These are phyloP conservation scores for Dipodomys spectabilis DNA, from an alignment of 2,113 vertebrate genomes.

Conservation along the genomic window DNA sequence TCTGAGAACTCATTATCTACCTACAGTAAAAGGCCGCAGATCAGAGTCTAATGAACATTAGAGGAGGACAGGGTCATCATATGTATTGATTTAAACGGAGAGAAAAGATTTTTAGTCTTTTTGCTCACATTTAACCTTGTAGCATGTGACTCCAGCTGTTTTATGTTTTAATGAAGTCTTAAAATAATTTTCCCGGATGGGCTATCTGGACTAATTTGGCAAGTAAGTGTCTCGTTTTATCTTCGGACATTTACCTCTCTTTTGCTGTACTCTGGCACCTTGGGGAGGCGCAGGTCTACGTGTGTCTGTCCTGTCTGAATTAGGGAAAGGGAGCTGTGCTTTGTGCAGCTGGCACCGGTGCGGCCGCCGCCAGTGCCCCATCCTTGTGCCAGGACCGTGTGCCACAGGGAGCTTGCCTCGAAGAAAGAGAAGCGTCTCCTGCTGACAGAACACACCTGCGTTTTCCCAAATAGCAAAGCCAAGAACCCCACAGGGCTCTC, in stretches of 20 bases:
- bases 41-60: constrained; percentile 61
- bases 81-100: not conserved
- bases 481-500: not conserved
- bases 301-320: too few species aligned
- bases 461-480: not conserved
- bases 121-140: constrained; percentile 32
- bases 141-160: constrained; percentile 1
- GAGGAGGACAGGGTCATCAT: constrained; percentile 34
- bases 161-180: constrained; percentile 33
- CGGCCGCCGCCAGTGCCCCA: not conserved
- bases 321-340: too few species aligned
- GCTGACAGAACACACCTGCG: not conserved
- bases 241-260: not conserved
- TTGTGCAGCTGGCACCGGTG: too few species aligned
- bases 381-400: too few species aligned
- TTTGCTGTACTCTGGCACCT: not conserved
- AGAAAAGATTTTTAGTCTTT: too few species aligned
- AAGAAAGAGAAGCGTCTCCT: not conserved
- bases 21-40: constrained; percentile 51
- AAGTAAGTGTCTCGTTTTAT: not conserved
- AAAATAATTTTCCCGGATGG: not conserved
- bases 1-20: constrained; percentile 64
- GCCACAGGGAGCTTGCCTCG: too few species aligned
- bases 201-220: not conserved
- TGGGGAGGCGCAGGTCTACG: not conserved